Evolutionary conservation across 2,888 invertebrate species (phyloP).

Genomic region (Coelopa pilipes): DNA sequence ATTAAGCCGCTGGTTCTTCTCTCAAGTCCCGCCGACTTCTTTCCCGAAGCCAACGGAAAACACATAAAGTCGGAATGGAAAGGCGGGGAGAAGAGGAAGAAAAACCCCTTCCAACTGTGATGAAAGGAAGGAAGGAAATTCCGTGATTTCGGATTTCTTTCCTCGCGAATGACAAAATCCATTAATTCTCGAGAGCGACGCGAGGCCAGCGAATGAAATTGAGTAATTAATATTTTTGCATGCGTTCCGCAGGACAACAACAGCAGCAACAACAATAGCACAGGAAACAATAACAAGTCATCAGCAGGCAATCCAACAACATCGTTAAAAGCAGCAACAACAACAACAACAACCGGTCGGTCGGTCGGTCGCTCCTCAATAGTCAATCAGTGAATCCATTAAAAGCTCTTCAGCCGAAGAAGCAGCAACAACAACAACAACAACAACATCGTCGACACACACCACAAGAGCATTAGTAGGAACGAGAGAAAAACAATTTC

Average conservation of each 20-base stretch:
- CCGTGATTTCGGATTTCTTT: too few relatives aligned
- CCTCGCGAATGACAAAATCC: too few relatives aligned
- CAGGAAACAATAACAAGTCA: background rate
- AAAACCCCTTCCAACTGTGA: too few relatives aligned
- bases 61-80: too few relatives aligned
- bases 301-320: background rate
- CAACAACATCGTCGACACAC: background rate
- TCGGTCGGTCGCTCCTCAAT: background rate
- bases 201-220: constrained; percentile 7
- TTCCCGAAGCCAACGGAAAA: too few relatives aligned
- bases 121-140: too few relatives aligned
- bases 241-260: background rate
- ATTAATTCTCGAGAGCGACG: too few relatives aligned
- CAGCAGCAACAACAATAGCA: too few relatives aligned
- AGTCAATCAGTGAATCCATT: constrained; percentile 23
- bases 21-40: too few relatives aligned
- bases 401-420: constrained; percentile 3
- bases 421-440: background rate
- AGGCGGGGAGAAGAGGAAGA: too few relatives aligned
- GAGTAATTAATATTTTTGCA: constrained; percentile 33
- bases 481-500: background rate
- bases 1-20: too few relatives aligned
- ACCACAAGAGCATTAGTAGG: background rate
- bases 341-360: constrained; percentile 10
- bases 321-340: background rate